These are phyloP conservation scores for Gadus chalcogrammus DNA, from an alignment of 2,113 vertebrate species.

Conservation along the genomic window DNA sequence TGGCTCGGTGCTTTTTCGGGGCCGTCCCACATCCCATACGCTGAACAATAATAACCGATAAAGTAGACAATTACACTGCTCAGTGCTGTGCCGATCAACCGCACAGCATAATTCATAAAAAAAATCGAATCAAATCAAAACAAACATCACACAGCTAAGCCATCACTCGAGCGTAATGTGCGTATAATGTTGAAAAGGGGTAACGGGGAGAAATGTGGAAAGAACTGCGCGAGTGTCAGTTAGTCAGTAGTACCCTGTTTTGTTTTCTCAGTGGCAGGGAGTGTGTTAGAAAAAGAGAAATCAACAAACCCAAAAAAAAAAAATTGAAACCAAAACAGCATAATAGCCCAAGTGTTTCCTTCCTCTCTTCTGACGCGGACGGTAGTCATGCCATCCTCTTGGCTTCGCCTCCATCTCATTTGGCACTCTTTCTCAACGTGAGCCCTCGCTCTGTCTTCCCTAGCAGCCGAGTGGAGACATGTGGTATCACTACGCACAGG, in stretches of 20 bases:
- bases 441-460: slow-evolving; percentile 31
- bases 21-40: too few species aligned
- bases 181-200: slow-evolving; percentile 32
- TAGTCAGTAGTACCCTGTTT: slow-evolving; percentile 71
- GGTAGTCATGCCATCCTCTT: slow-evolving; percentile 25
- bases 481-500: slow-evolving; percentile 29
- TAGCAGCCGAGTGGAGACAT: slow-evolving; percentile 1
- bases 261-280: slow-evolving; percentile 43
- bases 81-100: background rate
- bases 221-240: slow-evolving; percentile 32
- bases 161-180: slow-evolving; percentile 30
- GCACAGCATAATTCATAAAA: background rate
- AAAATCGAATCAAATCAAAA: too few species aligned
- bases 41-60: slow-evolving; percentile 11
- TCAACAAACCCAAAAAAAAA: slow-evolving; percentile 35
- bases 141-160: background rate
- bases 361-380: too few species aligned
- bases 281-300: background rate
- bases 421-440: background rate
- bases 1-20: background rate
- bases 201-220: slow-evolving; percentile 32
- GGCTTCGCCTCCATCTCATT: slow-evolving; percentile 26
- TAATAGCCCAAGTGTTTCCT: too few species aligned
- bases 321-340: background rate
- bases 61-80: slow-evolving; percentile 12